Evolutionary conservation across 2,797 vertebrate genomes (phyloP), one percentile per base, ranked within the genome.

Genomic region (Chelon labrosus): DNA sequence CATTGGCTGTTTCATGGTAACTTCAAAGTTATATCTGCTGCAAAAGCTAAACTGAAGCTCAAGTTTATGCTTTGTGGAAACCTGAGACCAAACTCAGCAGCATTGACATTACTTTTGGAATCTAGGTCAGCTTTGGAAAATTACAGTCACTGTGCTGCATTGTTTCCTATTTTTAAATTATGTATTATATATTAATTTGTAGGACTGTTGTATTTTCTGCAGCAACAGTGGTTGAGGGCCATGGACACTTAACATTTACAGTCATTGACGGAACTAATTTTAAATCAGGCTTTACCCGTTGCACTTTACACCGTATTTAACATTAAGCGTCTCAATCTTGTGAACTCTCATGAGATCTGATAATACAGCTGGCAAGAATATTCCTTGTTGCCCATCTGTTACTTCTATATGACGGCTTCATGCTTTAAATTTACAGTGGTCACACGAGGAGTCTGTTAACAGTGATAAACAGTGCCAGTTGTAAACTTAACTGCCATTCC

Each of bases 381-480:
- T 44, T 44, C 42, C 42, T 47, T 51, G 47, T n/a, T 39, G 47
- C 47, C 60, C 10, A 11, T 12, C 14, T 60, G 55, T 51, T 55
- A 9, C 39, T 22, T 49, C 46, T 25, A 10, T 57, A 31, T 25
- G 54, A 70, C n/a, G 53, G 60, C 19, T 19, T 5, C 1, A 20
- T 51, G 56, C 9, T 37, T 51, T 68, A 46, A 46, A 46, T 41
- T 60, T 41, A 1, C 57, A 52, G 55, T 22, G 37, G 46, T 39
- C 52, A 2, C 61, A 46, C 42, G 46, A 65, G 53, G 4, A 41
- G 52, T 62, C 56, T 61, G 70, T 64, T 35, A 39, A 37, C 66
- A 70, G 47, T 13, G 31, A 49, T 22, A 54, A 17, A 50, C 42
- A 37, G 20, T 22, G 54, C 54, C 10, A 25, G 56, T 52, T 73